These are phyloP conservation scores for Stenopsyche tienmushanensis DNA, from an alignment of 1,140 invertebrate species.

Conservation along the genomic window DNA sequence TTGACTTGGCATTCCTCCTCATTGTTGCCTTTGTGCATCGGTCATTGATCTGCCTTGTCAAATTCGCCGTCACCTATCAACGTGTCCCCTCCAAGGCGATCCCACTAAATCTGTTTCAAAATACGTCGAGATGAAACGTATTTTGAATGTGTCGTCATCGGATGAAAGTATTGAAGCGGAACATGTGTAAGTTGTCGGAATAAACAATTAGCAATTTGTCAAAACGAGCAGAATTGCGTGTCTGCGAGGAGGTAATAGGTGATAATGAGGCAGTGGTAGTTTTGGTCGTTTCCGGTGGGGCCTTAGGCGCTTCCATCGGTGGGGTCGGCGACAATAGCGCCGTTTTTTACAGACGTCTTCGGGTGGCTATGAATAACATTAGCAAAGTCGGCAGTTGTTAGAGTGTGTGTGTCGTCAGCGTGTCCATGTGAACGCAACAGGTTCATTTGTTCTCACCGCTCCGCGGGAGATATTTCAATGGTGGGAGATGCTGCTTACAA, in stretches of 20 bases:
- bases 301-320: background rate
- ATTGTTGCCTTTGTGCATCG: too few relatives aligned
- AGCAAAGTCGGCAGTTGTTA: background rate
- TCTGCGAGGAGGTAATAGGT: background rate
- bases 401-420: constrained; percentile 7
- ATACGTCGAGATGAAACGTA: too few relatives aligned
- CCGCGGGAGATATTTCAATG: constrained; percentile 30
- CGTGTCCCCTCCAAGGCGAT: too few relatives aligned
- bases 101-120: too few relatives aligned
- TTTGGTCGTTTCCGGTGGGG: background rate
- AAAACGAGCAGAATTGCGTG: too few relatives aligned
- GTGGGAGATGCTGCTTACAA: constrained; percentile 24
- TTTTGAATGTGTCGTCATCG: too few relatives aligned
- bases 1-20: too few relatives aligned
- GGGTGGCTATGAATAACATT: background rate
- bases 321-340: background rate
- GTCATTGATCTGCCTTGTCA: too few relatives aligned
- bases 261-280: too few relatives aligned
- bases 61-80: too few relatives aligned
- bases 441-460: constrained; percentile 41
- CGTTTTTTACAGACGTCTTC: background rate
- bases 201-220: too few relatives aligned
- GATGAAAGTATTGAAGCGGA: background rate
- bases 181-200: too few relatives aligned
- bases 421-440: constrained; percentile 28